Conservation (phyloP, 2,113 vertebrate genomes). For the Sterna hirundo region DNA sequence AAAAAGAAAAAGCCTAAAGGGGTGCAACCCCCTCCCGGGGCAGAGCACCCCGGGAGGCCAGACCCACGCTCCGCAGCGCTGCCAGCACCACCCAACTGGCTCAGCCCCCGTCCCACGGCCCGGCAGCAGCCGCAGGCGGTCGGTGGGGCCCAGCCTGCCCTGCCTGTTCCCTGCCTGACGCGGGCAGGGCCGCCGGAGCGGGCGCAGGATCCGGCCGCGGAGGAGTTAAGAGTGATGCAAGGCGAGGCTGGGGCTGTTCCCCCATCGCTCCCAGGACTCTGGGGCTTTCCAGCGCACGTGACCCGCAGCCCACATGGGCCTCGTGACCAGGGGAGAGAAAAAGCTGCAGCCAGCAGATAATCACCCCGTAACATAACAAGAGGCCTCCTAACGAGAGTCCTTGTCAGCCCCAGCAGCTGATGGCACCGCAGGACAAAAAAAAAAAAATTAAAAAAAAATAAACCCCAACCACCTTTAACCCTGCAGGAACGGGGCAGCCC, state of each 20-base stretch:
- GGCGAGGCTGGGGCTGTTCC: neutral
- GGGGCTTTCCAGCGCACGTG: constrained; percentile 32
- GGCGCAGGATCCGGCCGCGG: neutral
- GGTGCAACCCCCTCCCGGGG: neutral
- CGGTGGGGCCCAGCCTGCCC: neutral
- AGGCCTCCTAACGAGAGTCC: constrained; percentile 4
- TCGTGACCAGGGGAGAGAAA: neutral
- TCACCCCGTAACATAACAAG: neutral
- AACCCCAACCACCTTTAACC: neutral
- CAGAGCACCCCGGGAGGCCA: neutral
- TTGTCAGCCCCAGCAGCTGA: neutral
- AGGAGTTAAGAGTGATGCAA: neutral
- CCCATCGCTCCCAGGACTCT: neutral
- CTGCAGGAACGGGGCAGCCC: neutral
- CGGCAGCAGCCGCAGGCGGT: neutral
- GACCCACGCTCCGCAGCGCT: neutral
- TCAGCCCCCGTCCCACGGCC: neutral
- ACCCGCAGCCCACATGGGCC: constrained; percentile 13
- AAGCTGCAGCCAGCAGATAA: constrained; percentile 57
- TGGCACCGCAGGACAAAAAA: neutral
- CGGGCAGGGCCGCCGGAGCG: neutral
- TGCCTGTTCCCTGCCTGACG: neutral
- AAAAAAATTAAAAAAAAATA: too few species aligned
- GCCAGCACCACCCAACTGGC: neutral
- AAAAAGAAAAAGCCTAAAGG: neutral